Base-by-base conservation (phyloP, 2,888 invertebrate species). In the Oscheius sp. region DNA sequence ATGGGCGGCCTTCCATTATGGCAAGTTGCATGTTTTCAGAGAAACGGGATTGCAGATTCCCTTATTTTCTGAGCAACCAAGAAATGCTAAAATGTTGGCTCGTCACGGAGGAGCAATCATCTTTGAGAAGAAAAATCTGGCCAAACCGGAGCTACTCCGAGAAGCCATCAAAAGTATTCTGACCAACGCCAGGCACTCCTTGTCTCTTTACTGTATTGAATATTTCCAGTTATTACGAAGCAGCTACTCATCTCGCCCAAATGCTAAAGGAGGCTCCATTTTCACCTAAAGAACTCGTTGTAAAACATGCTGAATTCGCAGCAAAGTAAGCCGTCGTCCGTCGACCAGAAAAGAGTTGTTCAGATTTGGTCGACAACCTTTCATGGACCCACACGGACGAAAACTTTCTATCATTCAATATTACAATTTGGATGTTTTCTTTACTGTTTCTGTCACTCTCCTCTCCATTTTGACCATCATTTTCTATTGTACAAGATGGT, bases 21-120 rank as follows among this genome's bases (percentile, higher is more conserved):
- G 73, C 58, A 29, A 21, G 53, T 61, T 18, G n/a, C n/a, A 16
- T 29, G 12, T 25, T 29, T 16, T 23, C 1, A 53, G 16, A 53
- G 16, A 53, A 7, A 35, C 29, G n/a, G 45, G 7, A 23, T n/a
- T 41, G 16, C 69, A 77, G 76, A 43, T 79, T 61, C 79, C 79
- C 16, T 58, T 79, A 12, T 77, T 77, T 35, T 72, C 73, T 9
- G 79, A 79, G 35, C 79, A 79, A 53, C 52, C 63, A 16, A 61
- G 79, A 63, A 79, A 79, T 59, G 75, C 79, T 0, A 59, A 69
- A 9, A 79, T 79, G 79, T 55, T 79, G 27, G 64, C 69, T 6
- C 73, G 79, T 45, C 76, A 77, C 61, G 68, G 70, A n/a, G 72
- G 79, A 49, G 75, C 70, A 16, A 52, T 74, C 18, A 59, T 71